Evolutionary conservation across 2,797 vertebrate genomes (phyloP).

Genomic region (Lerista edwardsae): DNA sequence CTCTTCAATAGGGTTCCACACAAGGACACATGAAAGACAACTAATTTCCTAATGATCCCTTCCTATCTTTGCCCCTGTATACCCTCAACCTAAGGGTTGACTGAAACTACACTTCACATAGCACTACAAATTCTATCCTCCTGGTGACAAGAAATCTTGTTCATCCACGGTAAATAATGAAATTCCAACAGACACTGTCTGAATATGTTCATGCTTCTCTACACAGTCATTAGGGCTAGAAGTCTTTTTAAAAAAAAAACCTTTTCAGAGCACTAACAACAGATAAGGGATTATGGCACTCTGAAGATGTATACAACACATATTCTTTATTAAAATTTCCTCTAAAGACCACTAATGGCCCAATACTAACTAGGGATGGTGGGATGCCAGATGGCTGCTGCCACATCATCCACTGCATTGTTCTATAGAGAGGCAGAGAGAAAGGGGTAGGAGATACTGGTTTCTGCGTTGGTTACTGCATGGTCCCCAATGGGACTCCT

Average conservation of each 20-base stretch:
- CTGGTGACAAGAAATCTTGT: no score
- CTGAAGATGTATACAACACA: constrained; percentile 10
- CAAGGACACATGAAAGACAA: neutral
- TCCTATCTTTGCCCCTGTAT: neutral
- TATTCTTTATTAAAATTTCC: constrained; percentile 19
- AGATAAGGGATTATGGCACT: neutral
- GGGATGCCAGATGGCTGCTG: no score
- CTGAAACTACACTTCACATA: no score
- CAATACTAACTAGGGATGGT: no score
- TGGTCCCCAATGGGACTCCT: no score
- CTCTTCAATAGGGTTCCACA: neutral
- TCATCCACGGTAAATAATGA: no score
- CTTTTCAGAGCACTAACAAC: neutral
- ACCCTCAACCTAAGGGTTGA: neutral
- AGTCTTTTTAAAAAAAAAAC: neutral
- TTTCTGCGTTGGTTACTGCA: no score
- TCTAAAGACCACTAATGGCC: neutral
- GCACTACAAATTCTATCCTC: no score
- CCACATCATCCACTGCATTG: no score
- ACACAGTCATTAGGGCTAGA: neutral
- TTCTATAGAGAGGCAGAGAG: no score
- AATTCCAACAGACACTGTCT: neutral
- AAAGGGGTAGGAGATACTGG: no score
- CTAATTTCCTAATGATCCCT: neutral
- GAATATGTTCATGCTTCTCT: neutral